phyloP scores from a whole-genome alignment of 2,113 vertebrate species.

The Loxodonta africana region DNA sequence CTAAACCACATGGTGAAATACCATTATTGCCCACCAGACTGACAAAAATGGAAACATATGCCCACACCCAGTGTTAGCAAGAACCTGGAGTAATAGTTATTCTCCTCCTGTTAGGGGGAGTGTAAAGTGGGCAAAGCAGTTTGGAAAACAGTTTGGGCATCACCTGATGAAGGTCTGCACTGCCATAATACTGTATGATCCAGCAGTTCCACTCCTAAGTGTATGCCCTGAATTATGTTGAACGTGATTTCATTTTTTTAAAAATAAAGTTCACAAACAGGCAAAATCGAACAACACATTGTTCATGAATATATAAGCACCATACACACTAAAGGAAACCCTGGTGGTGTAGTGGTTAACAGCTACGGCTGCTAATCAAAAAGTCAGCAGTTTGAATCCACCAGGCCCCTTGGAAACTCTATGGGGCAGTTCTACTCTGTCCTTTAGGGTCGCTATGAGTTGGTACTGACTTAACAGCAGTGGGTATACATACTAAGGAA shows the following conservation, averaged over 20 bases:
- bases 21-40: accelerated
- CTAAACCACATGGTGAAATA: background rate
- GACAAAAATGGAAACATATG: background rate
- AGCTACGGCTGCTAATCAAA: too few species aligned
- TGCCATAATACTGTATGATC: accelerated
- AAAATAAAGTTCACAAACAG: background rate
- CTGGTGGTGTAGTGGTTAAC: too few species aligned
- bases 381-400: too few species aligned
- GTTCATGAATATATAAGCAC: background rate
- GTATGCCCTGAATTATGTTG: background rate
- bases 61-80: background rate
- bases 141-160: background rate
- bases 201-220: background rate
- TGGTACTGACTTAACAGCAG: too few species aligned
- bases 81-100: too few species aligned
- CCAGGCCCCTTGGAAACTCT: too few species aligned
- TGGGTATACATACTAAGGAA: too few species aligned
- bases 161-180: too few species aligned
- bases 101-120: background rate
- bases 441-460: too few species aligned
- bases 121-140: accelerated
- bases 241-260: background rate
- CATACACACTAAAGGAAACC: background rate
- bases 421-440: too few species aligned
- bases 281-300: background rate